Evolutionary conservation across 1,140 invertebrate species (phyloP), one percentile per base, ranked within the genome.

Genomic region (Panagrolaimus sp.): DNA sequence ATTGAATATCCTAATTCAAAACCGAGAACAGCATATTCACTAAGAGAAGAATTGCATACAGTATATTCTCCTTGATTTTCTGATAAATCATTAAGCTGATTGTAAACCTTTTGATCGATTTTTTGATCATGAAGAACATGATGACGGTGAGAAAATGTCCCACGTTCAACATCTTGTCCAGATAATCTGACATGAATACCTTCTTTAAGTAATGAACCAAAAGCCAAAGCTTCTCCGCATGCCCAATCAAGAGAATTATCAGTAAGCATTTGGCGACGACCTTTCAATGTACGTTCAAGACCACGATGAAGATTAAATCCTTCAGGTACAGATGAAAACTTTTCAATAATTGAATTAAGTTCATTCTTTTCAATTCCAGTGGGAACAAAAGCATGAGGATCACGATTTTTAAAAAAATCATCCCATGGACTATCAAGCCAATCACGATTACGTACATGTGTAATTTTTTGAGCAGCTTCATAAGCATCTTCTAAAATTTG

Each of bases 401-500:
- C 91, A 82, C 92, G 92, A 64, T 91, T 91, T 47, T 85, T 84
- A 80, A 88, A 87, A 76, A 88, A 88, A 65, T 75, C 92, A 65
- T 92, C 93, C 96, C 96, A 99, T 5, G 96, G 96, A 23, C 94
- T 98, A 85, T 99, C 96, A 9, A 99, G 86, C 96, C 96, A 99
- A 84, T 98, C 93, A 84, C 92, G 91, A 85, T 96, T 94, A 77
- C 92, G 93, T 71, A 96, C 93, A 68, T 93, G 92, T 0, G 91
- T 96, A 83, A 96, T 92, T 82, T 93, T 90, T 79, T 91, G 90
- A 9, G 95, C 92, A 74, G 90, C 89, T 44, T 88, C 88, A 78
- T 94, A 92, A 0, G 94, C 93, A 78, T 97, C 93, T 83, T 98
- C 93, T 82, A 93, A 93, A 81, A 98, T 97, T 82, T 94, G 92